Evolutionary conservation across 2,113 vertebrate species (phyloP).

Genomic region (Anser brachyrhynchus): DNA sequence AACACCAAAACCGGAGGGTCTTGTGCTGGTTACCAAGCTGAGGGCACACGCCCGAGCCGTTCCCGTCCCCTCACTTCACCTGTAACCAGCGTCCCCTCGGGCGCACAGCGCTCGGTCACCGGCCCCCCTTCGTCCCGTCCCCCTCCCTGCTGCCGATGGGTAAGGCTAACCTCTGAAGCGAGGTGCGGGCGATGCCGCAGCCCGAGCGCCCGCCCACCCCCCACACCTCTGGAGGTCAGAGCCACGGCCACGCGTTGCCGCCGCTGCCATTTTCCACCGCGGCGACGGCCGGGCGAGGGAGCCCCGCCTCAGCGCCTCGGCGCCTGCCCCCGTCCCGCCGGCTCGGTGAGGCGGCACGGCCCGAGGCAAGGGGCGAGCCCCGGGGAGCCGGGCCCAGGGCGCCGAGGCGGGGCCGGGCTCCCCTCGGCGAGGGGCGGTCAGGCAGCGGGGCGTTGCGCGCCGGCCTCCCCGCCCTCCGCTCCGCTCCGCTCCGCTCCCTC

Average conservation of each 20-base stretch:
- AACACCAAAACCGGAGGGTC: background rate
- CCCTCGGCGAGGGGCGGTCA: background rate
- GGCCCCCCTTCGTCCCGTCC: background rate
- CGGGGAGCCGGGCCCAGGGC: too few species aligned
- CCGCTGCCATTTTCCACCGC: background rate
- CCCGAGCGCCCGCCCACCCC: fast-evolving
- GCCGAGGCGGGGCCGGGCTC: background rate
- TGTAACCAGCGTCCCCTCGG: fast-evolving
- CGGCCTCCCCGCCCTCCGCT: background rate
- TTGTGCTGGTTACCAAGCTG: background rate
- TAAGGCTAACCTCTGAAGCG: fast-evolving
- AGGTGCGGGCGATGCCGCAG: background rate
- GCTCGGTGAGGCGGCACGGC: background rate
- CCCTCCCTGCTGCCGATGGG: background rate
- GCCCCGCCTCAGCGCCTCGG: background rate
- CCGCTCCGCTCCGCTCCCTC: background rate
- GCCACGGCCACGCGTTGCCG: fast-evolving
- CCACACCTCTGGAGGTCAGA: fast-evolving
- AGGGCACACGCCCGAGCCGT: fast-evolving
- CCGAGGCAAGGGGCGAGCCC: background rate
- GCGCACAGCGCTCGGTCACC: background rate
- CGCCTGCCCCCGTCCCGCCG: background rate
- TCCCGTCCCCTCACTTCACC: background rate
- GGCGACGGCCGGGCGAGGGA: fast-evolving
- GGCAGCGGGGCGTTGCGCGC: background rate